Percentiles rank a stretch among this genome's conserved stretches.
phyloP scores from a whole-genome alignment of 2,113 vertebrate species.

The Psophia crepitans region DNA sequence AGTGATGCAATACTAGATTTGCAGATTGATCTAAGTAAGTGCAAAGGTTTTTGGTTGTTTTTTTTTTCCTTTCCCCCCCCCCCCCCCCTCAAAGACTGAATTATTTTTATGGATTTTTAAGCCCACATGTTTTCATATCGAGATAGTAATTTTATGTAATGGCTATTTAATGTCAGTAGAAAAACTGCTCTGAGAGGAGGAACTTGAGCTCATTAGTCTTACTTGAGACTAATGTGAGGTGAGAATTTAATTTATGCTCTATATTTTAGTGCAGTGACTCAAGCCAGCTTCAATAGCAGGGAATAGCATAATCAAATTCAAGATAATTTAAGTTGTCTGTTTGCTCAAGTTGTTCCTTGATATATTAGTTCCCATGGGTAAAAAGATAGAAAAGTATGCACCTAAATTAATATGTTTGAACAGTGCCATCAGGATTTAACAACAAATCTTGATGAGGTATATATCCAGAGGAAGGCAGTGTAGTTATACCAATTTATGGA shows the following conservation, averaged over 20 bases:
- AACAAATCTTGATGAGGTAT: neutral
- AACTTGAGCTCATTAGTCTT: neutral
- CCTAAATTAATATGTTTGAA: neutral
- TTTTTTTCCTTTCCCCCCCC: neutral
- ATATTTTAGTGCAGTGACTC: neutral
- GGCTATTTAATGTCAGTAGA: neutral
- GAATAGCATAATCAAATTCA: neutral
- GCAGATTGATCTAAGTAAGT: neutral
- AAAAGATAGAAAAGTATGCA: neutral
- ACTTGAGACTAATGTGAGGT: neutral
- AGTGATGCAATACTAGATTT: neutral
- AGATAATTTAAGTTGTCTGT: neutral
- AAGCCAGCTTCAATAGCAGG: neutral
- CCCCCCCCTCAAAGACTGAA: neutral
- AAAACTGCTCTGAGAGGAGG: neutral
- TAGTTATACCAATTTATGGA: neutral
- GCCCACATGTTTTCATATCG: neutral
- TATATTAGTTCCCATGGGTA: neutral
- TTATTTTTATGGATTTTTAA: neutral
- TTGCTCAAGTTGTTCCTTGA: neutral
- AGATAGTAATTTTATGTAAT: neutral
- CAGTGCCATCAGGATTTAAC: neutral
- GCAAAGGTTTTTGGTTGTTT: neutral
- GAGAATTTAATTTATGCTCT: constrained; percentile 6
- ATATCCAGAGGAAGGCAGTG: neutral